A percentile compares a stretch with the other conserved stretches of the same genome.
phyloP scores from a whole-genome alignment of 2,888 invertebrate species.

The Kryphioiulus occultus region DNA sequence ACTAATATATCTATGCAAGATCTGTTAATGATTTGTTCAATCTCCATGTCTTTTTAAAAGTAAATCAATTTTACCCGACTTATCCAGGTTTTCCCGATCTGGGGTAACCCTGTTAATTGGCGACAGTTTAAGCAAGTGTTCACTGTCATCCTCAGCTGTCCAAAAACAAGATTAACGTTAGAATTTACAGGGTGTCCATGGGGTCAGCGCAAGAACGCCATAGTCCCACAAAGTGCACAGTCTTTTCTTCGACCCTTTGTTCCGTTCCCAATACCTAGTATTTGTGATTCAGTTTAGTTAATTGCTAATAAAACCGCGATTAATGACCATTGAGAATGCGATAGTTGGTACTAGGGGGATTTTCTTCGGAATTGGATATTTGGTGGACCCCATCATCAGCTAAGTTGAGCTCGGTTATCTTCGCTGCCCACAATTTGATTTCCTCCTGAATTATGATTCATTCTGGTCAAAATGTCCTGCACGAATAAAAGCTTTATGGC shows the following conservation, averaged over 20 bases:
- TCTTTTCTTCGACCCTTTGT: conserved; percentile 3
- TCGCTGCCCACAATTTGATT: not conserved
- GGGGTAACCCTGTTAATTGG: too few species aligned
- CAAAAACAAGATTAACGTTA: not conserved
- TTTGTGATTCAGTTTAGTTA: conserved; percentile 15
- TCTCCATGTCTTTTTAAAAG: too few species aligned
- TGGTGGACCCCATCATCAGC: not conserved
- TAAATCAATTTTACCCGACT: too few species aligned
- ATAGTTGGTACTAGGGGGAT: not conserved
- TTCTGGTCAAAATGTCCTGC: not conserved
- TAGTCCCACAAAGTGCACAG: not conserved
- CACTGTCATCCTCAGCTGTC: too few species aligned
- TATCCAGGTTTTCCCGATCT: too few species aligned
- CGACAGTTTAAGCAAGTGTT: too few species aligned
- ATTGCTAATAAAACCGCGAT: conserved; percentile 7
- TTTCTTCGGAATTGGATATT: not conserved
- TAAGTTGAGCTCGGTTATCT: not conserved
- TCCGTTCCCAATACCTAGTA: conserved; percentile 11
- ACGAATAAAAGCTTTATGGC: conserved; percentile 14
- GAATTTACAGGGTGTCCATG: not conserved
- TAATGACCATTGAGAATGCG: not conserved
- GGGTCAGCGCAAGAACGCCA: not conserved
- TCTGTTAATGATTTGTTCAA: too few species aligned
- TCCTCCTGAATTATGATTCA: conserved; percentile 23
- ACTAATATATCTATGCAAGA: too few species aligned